Conservation (phyloP, 1,140 invertebrate species). For the Nasonia giraulti region DNA sequence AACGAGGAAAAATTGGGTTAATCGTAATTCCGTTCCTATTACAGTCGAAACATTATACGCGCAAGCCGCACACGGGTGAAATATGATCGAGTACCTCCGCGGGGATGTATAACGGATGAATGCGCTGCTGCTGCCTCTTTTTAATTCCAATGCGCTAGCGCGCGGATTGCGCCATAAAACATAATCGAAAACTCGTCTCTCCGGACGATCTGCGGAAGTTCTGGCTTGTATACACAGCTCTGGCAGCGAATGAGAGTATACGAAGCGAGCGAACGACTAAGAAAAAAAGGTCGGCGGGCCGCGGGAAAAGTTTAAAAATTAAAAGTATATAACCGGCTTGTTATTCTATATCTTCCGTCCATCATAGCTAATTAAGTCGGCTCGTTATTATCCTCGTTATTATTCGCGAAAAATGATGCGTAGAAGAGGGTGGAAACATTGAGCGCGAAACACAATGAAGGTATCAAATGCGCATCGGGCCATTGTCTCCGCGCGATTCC, state of each 20-base stretch:
- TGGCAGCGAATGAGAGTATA: background rate
- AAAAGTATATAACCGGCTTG: background rate
- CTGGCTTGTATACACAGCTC: background rate
- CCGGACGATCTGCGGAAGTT: background rate
- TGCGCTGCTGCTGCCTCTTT: background rate
- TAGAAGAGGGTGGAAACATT: too few species aligned
- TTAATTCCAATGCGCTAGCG: background rate
- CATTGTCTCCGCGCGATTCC: background rate
- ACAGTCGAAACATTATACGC: background rate
- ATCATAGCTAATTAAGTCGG: constrained; percentile 6
- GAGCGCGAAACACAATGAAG: background rate
- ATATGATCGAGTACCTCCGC: background rate
- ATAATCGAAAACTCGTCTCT: constrained; percentile 16
- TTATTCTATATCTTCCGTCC: constrained; percentile 21
- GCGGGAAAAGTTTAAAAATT: constrained; percentile 10
- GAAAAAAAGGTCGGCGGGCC: background rate
- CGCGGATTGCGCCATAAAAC: background rate
- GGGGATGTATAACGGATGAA: background rate
- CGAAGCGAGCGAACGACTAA: background rate
- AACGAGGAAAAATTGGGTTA: background rate
- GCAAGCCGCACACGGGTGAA: background rate
- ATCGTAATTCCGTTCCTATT: background rate
- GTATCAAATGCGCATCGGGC: background rate
- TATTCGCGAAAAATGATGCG: background rate
- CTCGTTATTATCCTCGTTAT: constrained; percentile 25